phyloP scores from a whole-genome alignment of 2,797 vertebrate genomes.

The Margarornis squamiger region DNA sequence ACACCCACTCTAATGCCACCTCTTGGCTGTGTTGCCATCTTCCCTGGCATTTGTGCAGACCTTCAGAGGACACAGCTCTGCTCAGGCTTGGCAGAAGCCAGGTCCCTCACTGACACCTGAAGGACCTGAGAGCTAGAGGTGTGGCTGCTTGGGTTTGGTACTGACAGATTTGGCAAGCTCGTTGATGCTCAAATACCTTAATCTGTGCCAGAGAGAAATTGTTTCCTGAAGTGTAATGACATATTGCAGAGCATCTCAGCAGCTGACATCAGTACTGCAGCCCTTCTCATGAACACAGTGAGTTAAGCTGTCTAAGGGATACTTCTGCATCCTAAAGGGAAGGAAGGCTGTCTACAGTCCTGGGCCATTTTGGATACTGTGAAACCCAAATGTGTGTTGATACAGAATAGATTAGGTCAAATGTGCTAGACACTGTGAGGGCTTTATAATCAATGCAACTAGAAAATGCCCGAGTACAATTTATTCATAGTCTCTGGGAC shows the following conservation, averaged over 20 bases:
- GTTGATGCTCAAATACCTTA: not conserved
- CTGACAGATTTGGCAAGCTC: not conserved
- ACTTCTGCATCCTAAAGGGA: not conserved
- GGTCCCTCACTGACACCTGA: not conserved
- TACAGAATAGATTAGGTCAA: not conserved
- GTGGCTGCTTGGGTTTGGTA: not conserved
- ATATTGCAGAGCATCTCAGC: not conserved
- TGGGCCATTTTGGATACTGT: not conserved
- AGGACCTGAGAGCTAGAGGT: not conserved
- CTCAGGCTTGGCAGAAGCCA: not conserved
- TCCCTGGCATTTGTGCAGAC: not conserved
- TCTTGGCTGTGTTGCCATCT: not conserved
- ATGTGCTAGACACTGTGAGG: not conserved
- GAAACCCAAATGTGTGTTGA: not conserved
- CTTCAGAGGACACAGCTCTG: not conserved
- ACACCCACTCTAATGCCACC: not conserved
- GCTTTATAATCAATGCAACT: not conserved
- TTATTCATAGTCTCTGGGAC: conserved; percentile 4
- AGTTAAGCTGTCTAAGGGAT: not conserved
- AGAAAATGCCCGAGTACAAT: not conserved
- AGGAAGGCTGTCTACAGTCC: not conserved
- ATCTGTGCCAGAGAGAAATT: not conserved
- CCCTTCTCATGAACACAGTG: not conserved
- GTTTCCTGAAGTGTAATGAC: not conserved
- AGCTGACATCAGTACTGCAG: not conserved